Percentiles rank a stretch among this genome's conserved stretches.
Conservation (phyloP, 1,140 invertebrate species). For the Diabrotica virgifera region DNA sequence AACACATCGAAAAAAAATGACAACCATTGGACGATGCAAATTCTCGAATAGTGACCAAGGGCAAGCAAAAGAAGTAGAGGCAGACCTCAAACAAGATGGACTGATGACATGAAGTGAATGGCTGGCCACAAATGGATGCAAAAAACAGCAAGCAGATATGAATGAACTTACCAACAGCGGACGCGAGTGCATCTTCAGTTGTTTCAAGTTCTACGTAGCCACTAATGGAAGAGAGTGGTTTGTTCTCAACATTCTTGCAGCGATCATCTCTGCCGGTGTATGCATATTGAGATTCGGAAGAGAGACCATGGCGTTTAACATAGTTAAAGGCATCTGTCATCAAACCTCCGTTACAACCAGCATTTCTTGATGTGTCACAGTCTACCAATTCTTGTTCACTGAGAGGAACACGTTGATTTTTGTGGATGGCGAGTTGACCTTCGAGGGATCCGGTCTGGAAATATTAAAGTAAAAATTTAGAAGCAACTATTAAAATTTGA, state of each 20-base stretch:
- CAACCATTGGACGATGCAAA: too few species aligned
- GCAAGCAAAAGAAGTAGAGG: too few species aligned
- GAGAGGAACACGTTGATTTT: slow-evolving; percentile 57
- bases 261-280: slow-evolving; percentile 51
- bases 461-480: neutral
- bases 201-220: slow-evolving; percentile 56
- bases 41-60: too few species aligned
- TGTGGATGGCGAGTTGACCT: slow-evolving; percentile 63
- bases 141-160: too few species aligned
- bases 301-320: slow-evolving; percentile 65
- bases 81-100: too few species aligned
- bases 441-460: slow-evolving; percentile 63
- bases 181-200: slow-evolving; percentile 65
- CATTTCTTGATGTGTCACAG: slow-evolving; percentile 52
- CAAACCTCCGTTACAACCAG: slow-evolving; percentile 53
- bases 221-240: slow-evolving; percentile 34
- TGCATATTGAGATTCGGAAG: slow-evolving; percentile 61
- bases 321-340: slow-evolving; percentile 62
- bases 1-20: too few species aligned
- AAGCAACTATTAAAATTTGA: too few species aligned
- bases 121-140: too few species aligned
- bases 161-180: slow-evolving; percentile 58
- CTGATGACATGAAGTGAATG: too few species aligned
- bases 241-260: slow-evolving; percentile 13
- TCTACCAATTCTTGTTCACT: slow-evolving; percentile 70